Evolutionary conservation across 2,888 invertebrate genomes (phyloP), one percentile per base, ranked within the genome.

Genomic region (Cosmorhoe ocellata): DNA sequence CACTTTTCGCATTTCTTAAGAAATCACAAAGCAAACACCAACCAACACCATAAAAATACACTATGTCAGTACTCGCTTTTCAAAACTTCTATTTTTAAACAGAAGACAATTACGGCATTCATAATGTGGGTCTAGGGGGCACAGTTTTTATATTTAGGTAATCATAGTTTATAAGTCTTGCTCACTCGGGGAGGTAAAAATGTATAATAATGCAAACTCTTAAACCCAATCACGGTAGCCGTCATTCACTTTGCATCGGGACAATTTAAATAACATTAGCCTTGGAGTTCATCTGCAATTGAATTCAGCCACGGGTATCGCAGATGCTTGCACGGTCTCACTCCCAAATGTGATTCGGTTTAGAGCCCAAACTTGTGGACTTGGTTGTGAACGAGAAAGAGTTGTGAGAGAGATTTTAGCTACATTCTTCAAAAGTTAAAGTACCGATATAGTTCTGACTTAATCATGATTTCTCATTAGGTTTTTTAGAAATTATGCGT

Each of bases 141-240:
- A 41, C 26, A 37, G 41, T 42, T 34, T 24, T 0, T 28, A 34
- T 33, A 11, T n/a, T n/a, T n/a, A n/a, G n/a, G 10, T 32, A 36
- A 8, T 18, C 5, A 24, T 24, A 18, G 18, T 36, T 40, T 31
- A 31, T 36, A 28, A 45, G 27, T 22, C 8, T 27, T 43, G 52
- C 52, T 52, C 52, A 48, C 52, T 52, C 52, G 30, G 14, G 47
- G 47, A 48, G 43, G 43, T 48, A 13, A 24, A 9, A 37, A 26
- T n/a, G 12, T 28, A n/a, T 18, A 18, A 18, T 18, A 18, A 28
- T 28, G 27, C 27, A 28, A 1, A 28, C 7, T 28, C 24, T 7
- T 24, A 7, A n/a, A 7, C 24, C 7, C 24, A 7, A 24, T 24
- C 24, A 7, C 7, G 6, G 7, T 24, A 24, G 7, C 6, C 4